Evolutionary conservation across 2,113 vertebrate species (phyloP).

Genomic region (Panurus biarmicus): DNA sequence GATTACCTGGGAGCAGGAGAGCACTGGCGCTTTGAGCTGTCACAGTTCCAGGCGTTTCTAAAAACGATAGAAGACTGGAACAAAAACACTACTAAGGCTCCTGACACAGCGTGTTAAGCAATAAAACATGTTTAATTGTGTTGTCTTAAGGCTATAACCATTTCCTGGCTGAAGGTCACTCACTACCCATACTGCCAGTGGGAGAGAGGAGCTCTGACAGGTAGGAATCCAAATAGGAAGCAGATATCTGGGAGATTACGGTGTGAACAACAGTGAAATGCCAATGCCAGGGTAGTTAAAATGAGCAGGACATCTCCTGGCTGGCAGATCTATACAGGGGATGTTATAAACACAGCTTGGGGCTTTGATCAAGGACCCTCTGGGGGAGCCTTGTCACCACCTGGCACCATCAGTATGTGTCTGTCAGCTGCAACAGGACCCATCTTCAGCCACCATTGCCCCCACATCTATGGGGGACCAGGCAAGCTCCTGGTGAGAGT

Average conservation of each 20-base stretch:
- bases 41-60: constrained; percentile 31
- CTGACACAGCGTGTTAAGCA: constrained; percentile 9
- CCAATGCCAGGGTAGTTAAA: background rate
- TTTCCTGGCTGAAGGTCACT: constrained; percentile 34
- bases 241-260: background rate
- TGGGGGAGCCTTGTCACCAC: background rate
- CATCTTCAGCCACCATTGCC: background rate
- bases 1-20: constrained; percentile 36
- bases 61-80: constrained; percentile 43
- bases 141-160: constrained; percentile 41
- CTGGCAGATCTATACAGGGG: background rate
- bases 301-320: background rate
- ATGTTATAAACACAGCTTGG: background rate
- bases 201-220: background rate
- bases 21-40: constrained; percentile 34
- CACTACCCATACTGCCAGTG: background rate
- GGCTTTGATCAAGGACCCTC: background rate
- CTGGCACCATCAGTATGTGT: background rate
- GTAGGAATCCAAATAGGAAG: constrained; percentile 17
- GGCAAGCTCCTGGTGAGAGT: background rate
- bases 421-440: background rate
- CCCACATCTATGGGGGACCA: rapidly evolving
- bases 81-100: constrained; percentile 24
- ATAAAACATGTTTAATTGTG: constrained; percentile 25
- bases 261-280: background rate